These are phyloP conservation scores for Coronaproctus castanopsis DNA, from an alignment of 2,888 invertebrate genomes.

Conservation along the genomic window DNA sequence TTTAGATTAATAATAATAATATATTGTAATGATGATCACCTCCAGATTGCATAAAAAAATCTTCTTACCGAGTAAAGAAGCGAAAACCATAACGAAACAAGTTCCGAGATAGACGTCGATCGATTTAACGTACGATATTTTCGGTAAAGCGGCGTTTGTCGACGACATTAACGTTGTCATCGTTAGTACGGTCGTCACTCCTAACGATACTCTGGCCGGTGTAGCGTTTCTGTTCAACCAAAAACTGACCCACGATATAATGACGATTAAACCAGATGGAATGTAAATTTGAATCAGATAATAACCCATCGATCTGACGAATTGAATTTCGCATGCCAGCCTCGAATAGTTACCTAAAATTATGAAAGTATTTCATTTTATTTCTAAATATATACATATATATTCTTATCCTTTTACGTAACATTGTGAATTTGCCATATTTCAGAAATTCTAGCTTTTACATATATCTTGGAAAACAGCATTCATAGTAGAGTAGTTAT, in stretches of 20 bases:
- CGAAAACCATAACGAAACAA: conserved; percentile 97
- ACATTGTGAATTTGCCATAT: no score
- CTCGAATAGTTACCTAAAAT: conserved; percentile 79
- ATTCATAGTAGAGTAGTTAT: no score
- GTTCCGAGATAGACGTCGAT: conserved; percentile 93
- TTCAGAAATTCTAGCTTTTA: no score
- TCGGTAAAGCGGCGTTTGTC: conserved; percentile 85
- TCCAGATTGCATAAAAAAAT: no score
- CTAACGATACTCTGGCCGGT: conserved; percentile 76
- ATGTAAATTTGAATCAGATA: conserved; percentile 95
- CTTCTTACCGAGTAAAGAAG: conserved; percentile 70
- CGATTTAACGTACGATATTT: conserved; percentile 91
- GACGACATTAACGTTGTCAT: conserved; percentile 95
- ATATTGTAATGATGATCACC: no score
- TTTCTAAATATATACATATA: no score
- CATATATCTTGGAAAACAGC: no score
- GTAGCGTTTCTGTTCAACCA: conserved; percentile 89
- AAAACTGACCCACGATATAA: conserved; percentile 91
- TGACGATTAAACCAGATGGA: conserved; percentile 86
- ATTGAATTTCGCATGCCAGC: conserved; percentile 86
- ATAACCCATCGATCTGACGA: conserved; percentile 92
- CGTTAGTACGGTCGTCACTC: conserved; percentile 86
- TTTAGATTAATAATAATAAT: no score
- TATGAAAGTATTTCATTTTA: not conserved
- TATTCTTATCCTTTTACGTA: no score